A percentile compares a stretch with the other conserved stretches of the same genome.
Conservation (phyloP, 2,888 invertebrate species). For the Coelinius sp. region DNA sequence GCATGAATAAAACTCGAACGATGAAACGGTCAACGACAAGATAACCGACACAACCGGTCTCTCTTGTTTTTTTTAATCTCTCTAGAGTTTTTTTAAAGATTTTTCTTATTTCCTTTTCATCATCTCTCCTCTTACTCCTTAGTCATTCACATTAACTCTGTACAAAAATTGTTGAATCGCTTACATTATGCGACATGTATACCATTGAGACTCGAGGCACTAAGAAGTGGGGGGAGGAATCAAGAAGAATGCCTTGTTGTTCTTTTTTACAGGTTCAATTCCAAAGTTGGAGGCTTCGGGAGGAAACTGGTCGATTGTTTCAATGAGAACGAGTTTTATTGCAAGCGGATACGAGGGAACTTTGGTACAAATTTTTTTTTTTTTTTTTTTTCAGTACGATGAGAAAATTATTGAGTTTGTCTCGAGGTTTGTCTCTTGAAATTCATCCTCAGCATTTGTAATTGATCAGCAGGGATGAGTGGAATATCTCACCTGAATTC, state of each 20-base stretch:
- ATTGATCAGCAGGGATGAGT: background rate
- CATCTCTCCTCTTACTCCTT: background rate
- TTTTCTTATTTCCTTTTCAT: constrained; percentile 2
- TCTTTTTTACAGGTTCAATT: background rate
- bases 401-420: background rate
- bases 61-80: constrained; percentile 30
- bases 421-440: background rate
- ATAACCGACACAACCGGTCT: constrained; percentile 49
- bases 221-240: background rate
- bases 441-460: background rate
- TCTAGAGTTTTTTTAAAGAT: background rate
- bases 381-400: background rate
- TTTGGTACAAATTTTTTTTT: background rate
- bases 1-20: constrained; percentile 50
- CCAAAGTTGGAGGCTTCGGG: background rate
- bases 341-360: background rate
- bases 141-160: constrained; percentile 13
- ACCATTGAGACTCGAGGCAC: background rate
- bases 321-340: background rate
- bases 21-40: constrained; percentile 50
- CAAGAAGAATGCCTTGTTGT: background rate
- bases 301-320: background rate
- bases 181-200: constrained; percentile 17
- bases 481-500: too few species aligned
- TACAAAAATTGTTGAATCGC: constrained; percentile 1